Base-by-base conservation (phyloP, 2,888 invertebrate genomes). In the Strigamia maritima region DNA sequence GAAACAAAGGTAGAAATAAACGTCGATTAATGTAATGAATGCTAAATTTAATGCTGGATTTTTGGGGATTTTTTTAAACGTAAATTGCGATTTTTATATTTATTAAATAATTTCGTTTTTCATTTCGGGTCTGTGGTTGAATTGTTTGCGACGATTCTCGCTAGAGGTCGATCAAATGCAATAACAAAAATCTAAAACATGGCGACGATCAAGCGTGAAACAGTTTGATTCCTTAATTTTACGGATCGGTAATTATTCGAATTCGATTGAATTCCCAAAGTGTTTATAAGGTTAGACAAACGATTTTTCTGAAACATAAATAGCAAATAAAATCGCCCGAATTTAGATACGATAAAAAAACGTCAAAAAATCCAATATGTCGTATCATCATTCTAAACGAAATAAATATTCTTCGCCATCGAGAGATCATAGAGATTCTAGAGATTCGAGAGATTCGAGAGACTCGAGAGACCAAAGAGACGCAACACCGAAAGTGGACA, bases 171-270 rank as follows among this genome's bases (percentile, higher is more conserved):
- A 26, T 28, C 24, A 3, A 10, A 26, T 65, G 10, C 65, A 26
- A 65, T 26, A 65, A 65, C 26, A 65, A 26, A 26, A 26, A 26
- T 26, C 16, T 26, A 26, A n/a, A n/a, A 65, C 24, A 65, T 65
- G 65, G 65, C 65, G 65, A 65, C 65, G 65, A 26, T 26, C 14
- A 65, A 26, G 65, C 65, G 65, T 65, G 65, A 65, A 65, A 65
- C 26, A 26, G 6, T 28, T 65, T 65, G 28, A 65, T 24, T 65
- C 65, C 26, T 65, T 65, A 65, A 65, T 65, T 65, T 65, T 65
- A 24, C 65, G 65, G 65, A 24, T 65, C 65, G 65, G 65, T 65
- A 65, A 65, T 65, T 65, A 65, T 65, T 65, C 26, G 65, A 26
- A 49, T 49, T 49, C 49, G 49, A 49, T 49, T 49, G 49, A 49